Percentiles rank a stretch among this genome's conserved stretches.
Evolutionary conservation across 2,888 invertebrate species (phyloP).

Genomic region (Adineta ricciae): DNA sequence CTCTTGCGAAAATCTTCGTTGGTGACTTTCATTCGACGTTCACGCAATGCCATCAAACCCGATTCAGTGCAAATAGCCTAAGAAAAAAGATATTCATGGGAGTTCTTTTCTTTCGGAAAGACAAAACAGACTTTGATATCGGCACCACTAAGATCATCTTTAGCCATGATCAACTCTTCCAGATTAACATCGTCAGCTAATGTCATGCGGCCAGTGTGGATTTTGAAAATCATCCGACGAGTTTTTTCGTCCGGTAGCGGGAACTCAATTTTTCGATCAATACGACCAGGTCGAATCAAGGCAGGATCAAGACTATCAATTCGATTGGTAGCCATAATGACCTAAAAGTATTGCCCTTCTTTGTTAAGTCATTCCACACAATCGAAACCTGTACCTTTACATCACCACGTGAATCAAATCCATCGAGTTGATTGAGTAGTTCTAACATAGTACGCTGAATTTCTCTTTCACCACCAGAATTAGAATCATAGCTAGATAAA

Average conservation of each 20-base stretch:
- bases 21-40: slow-evolving; percentile 96
- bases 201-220: slow-evolving; percentile 96
- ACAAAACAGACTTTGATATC: slow-evolving; percentile 52
- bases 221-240: slow-evolving; percentile 85
- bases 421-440: slow-evolving; percentile 93
- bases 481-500: slow-evolving; percentile 71
- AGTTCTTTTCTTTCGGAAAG: too few relatives aligned
- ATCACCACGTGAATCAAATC: slow-evolving; percentile 89
- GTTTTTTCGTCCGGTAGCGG: slow-evolving; percentile 91
- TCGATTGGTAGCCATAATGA: slow-evolving; percentile 56
- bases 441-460: slow-evolving; percentile 99
- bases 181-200: slow-evolving; percentile 89
- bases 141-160: slow-evolving; percentile 92
- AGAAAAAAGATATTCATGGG: not conserved
- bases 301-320: slow-evolving; percentile 98
- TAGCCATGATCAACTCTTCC: slow-evolving; percentile 93
- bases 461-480: slow-evolving; percentile 96
- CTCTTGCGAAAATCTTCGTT: slow-evolving; percentile 99
- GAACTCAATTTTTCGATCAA: slow-evolving; percentile 97
- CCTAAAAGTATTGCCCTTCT: too few relatives aligned
- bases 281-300: slow-evolving; percentile 90
- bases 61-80: slow-evolving; percentile 93
- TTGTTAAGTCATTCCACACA: too few relatives aligned
- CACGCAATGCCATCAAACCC: slow-evolving; percentile 88
- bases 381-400: slow-evolving; percentile 62